These are phyloP conservation scores for Apostichopus parvimensis DNA, from an alignment of 35 echinoderm and acorn worm genomes.

Conservation along the genomic window DNA sequence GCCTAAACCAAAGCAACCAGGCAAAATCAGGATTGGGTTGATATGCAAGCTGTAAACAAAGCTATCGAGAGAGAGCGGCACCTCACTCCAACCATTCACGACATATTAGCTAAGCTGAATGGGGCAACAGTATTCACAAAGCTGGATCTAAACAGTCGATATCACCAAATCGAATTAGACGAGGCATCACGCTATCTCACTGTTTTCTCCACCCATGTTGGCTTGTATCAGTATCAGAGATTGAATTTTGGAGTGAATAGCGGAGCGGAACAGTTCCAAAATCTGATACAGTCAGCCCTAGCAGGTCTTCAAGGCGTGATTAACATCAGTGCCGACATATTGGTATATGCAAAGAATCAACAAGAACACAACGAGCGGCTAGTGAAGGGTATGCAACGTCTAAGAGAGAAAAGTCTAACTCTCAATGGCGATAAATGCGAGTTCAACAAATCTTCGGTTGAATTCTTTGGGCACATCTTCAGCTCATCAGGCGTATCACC, in stretches of 20 bases:
- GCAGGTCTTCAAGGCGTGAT: background rate
- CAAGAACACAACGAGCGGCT: background rate
- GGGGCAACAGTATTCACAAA: constrained; percentile 65
- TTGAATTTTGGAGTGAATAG: background rate
- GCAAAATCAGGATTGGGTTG: constrained; percentile 36
- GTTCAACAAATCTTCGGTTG: constrained; percentile 22
- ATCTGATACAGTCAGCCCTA: background rate
- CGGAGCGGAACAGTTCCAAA: background rate
- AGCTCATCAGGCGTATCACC: constrained; percentile 66
- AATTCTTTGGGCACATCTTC: constrained; percentile 80
- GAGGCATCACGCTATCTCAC: constrained; percentile 39
- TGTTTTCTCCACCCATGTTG: background rate
- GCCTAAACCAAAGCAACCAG: constrained; percentile 66
- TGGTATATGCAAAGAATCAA: background rate
- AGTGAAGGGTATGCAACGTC: background rate
- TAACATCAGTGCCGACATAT: background rate
- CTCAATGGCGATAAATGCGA: constrained; percentile 62
- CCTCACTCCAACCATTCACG: too few species aligned
- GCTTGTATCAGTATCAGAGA: background rate
- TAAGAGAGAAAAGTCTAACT: constrained; percentile 70
- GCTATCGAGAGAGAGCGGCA: too few species aligned
- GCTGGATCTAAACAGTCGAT: constrained; percentile 55
- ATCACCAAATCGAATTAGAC: constrained; percentile 81
- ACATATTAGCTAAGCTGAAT: constrained; percentile 60
- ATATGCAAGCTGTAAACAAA: constrained; percentile 34